Base-by-base conservation (phyloP, 2,113 vertebrate genomes). In the Numenius arquata region DNA sequence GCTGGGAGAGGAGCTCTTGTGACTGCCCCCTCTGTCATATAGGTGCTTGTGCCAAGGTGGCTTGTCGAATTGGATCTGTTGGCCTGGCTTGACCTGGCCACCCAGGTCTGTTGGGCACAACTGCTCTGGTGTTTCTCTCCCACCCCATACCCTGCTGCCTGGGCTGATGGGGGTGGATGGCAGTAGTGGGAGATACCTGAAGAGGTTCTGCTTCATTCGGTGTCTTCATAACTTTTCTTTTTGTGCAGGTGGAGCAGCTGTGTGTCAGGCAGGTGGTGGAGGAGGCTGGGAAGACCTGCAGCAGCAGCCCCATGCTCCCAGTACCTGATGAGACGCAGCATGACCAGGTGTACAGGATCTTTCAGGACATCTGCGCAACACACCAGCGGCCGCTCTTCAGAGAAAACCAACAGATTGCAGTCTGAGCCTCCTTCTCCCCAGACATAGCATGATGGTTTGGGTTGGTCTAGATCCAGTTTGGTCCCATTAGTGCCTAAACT, bases 351-450 rank as follows among this genome's bases (percentile, higher is more conserved):
- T 98, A 97, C 77, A 96, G 98, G 70, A 97, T 98, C 95, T 98
- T 98, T 71, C 97, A 98, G 20, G 98, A 98, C 72, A 95, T 98
- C 30, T 98, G 98, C 2, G 87, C 97, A 17, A 97, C 97, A 21
- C 98, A 96, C 97, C 98, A 98, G 95, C 98, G 99, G 87, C 88
- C 98, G 2, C 98, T 99, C 90, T 99, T 99, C 97, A 98, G 99
- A 88, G 99, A 99, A 88, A 99, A 98, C 96, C 98, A 99, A 58
- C 98, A 99, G 93, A 99, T 99, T 85, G 99, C 99, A 0, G 99
- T 98, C 91, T 99, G 97, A 98, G 58, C 47, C 63, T 8, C 65
- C 58, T 40, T 3, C 61, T 36, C 8, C 1, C 4, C n/a, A 32
- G 34, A 12, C 25, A 0, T 16, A n/a, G 26, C 1, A 4, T 1